Base-by-base conservation (phyloP, 2,888 invertebrate species). In the Andrena bucephala region DNA sequence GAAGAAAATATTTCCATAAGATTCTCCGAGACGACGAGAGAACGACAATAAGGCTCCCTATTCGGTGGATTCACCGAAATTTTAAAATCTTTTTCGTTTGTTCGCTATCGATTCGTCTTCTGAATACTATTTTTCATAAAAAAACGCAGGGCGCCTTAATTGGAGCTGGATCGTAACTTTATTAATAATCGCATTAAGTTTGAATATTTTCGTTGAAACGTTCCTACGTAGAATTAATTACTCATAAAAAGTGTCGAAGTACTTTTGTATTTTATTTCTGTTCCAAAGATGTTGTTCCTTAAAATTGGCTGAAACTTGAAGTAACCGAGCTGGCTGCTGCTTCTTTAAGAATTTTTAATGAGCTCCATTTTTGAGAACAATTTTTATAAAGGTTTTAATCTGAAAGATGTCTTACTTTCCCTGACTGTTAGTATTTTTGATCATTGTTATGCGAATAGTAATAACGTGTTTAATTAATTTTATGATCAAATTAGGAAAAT, bases 1-100 rank as follows among this genome's bases (percentile, higher is more conserved):
- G 84, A 68, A 77, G 83, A 79, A 89, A 89, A 87, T 89, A 89
- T 87, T 89, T 87, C 89, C 89, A 85, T 85, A 77, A 89, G 85
- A 87, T 85, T 65, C 79, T 66, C 60, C 42, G 48, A 81, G 88
- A 71, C 85, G 82, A 50, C 60, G 71, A 57, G 67, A 70, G 66
- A 72, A 60, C 75, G 76, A 67, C 77, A 78, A 85, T 78, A 66
- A 74, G 67, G 67, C 72, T 81, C 71, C 57, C 77, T 62, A 76
- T 84, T 81, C 81, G 52, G 66, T 59, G 81, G 73, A 81, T 77
- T 72, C 77, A 52, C 33, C 59, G 77, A 77, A 87, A 84, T 81
- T 81, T 73, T 27, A 87, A 85, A 85, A 82, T 73, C 80, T 48
- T 80, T 75, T 68, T 68, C 60, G 70, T 81, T 86, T 86, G 80